Conservation (phyloP, 1,140 invertebrate species). For the Drosophila ironensis region DNA sequence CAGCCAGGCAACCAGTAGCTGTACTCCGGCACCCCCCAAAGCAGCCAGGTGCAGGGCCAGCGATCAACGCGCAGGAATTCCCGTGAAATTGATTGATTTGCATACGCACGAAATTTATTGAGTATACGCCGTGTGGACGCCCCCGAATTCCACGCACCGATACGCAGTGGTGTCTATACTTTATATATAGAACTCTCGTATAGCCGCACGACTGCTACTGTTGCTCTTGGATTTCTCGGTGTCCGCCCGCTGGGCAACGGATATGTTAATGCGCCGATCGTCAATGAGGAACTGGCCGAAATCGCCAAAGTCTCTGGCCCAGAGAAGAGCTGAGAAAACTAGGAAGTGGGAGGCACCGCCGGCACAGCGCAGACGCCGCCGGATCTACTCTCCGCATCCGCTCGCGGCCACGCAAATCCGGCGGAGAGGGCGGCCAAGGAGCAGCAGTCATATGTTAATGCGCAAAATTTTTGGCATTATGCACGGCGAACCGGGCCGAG, state of each 20-base stretch:
- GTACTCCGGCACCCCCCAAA: no score
- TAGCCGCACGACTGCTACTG: slow-evolving; percentile 4
- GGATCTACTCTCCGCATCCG: slow-evolving; percentile 10
- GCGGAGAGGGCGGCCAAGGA: slow-evolving; percentile 36
- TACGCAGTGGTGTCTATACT: slow-evolving; percentile 37
- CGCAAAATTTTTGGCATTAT: slow-evolving; percentile 65
- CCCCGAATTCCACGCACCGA: slow-evolving; percentile 41
- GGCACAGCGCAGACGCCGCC: slow-evolving; percentile 39
- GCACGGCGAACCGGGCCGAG: slow-evolving; percentile 29
- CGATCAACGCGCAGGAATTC: slow-evolving; percentile 14
- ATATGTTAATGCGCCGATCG: slow-evolving; percentile 80
- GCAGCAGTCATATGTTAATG: slow-evolving; percentile 73
- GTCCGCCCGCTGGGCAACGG: slow-evolving; percentile 70
- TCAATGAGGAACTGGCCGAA: slow-evolving; percentile 69
- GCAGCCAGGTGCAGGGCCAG: slow-evolving; percentile 4
- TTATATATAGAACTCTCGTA: slow-evolving; percentile 46
- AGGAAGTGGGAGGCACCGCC: background rate
- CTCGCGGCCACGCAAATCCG: background rate
- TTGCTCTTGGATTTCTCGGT: background rate
- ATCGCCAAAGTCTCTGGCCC: slow-evolving; percentile 13
- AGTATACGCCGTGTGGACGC: slow-evolving; percentile 56
- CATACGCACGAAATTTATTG: slow-evolving; percentile 40
- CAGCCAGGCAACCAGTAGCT: background rate
- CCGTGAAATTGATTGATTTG: slow-evolving; percentile 59
- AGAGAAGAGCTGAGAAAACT: slow-evolving; percentile 5